A percentile compares a stretch with the other conserved stretches of the same genome.
phyloP scores from a whole-genome alignment of 92 coral and sea anemone genomes.

The Porites cylindrica region DNA sequence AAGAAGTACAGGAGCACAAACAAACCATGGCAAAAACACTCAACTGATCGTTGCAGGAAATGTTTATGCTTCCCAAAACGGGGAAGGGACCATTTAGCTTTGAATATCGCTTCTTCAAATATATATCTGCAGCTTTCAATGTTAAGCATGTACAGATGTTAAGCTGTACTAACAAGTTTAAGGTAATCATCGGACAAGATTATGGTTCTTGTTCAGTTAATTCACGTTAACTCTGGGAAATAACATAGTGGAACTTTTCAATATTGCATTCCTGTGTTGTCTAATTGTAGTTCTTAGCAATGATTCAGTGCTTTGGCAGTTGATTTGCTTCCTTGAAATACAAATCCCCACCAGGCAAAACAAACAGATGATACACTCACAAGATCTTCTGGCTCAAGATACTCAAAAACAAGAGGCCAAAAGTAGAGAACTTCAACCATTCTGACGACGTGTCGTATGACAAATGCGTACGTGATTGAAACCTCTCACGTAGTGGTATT shows the following conservation, averaged over 20 bases:
- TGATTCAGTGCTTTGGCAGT: background rate
- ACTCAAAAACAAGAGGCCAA: constrained; percentile 26
- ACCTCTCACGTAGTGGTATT: background rate
- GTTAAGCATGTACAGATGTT: constrained; percentile 11
- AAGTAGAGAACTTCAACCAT: constrained; percentile 14
- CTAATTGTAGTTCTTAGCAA: constrained; percentile 6
- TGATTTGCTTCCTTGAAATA: constrained; percentile 26
- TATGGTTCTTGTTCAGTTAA: constrained; percentile 2
- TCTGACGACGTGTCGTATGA: background rate
- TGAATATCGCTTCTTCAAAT: background rate
- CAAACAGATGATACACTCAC: constrained; percentile 30
- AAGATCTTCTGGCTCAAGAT: constrained; percentile 30
- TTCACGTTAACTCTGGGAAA: background rate
- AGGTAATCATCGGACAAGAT: constrained; percentile 10
- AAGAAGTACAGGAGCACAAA: background rate
- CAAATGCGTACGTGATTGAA: background rate
- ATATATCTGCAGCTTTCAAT: constrained; percentile 10
- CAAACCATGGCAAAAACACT: constrained; percentile 13
- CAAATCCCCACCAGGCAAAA: constrained; percentile 19
- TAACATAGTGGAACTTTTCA: constrained; percentile 6
- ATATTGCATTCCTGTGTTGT: constrained; percentile 26
- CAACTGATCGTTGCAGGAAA: constrained; percentile 16
- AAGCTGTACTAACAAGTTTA: background rate
- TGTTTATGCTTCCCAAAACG: constrained; percentile 6
- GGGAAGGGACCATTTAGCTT: too few species aligned